phyloP scores from a whole-genome alignment of 2,113 vertebrate genomes.

The Parus major region DNA sequence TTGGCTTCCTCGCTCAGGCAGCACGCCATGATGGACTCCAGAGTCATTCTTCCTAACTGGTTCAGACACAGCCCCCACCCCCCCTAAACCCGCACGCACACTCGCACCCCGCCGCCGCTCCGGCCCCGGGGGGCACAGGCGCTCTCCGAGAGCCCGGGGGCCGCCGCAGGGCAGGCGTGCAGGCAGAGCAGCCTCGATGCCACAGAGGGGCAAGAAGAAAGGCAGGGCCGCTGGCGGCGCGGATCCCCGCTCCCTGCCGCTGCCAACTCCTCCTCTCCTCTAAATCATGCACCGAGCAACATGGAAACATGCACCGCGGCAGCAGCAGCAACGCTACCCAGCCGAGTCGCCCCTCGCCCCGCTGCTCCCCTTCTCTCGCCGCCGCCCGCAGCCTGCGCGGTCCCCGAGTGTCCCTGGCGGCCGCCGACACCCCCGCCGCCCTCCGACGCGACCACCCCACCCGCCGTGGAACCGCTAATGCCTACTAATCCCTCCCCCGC shows the following conservation, averaged over 20 bases:
- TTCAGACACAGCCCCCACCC: conserved; percentile 68
- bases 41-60: conserved; percentile 80
- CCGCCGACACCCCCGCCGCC: background rate
- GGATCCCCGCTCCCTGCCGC: conserved; percentile 21
- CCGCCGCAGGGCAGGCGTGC: background rate
- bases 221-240: background rate
- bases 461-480: conserved; percentile 13
- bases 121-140: conserved; percentile 44
- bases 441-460: background rate
- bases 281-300: conserved; percentile 49
- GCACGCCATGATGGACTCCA: conserved; percentile 89
- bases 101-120: conserved; percentile 33
- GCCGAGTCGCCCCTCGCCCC: background rate
- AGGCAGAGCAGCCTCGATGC: background rate
- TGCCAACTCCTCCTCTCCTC: conserved; percentile 36
- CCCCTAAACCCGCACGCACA: conserved; percentile 57
- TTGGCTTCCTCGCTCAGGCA: conserved; percentile 87
- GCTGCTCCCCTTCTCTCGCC: background rate
- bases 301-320: conserved; percentile 46
- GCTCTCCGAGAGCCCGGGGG: background rate
- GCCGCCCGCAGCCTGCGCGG: background rate
- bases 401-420: background rate
- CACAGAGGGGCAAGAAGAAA: background rate
- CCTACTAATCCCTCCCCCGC: conserved; percentile 53
- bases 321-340: background rate